Percentiles rank a stretch among this genome's conserved stretches.
phyloP scores from a whole-genome alignment of 2,888 invertebrate species.

The Zhuqinia jingwanae region DNA sequence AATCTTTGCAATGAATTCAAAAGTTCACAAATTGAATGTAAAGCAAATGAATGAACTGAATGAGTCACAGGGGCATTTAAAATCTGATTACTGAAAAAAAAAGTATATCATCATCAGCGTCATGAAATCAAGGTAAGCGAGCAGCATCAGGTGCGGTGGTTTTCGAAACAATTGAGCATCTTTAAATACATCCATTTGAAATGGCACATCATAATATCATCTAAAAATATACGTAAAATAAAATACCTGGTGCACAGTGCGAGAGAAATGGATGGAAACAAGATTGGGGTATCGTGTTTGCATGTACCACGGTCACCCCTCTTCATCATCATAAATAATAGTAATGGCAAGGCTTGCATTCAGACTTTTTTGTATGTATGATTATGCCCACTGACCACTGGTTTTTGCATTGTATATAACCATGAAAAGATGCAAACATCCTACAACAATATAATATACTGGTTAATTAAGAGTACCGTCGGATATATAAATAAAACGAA shows the following conservation, averaged over 20 bases:
- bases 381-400: conserved; percentile 28
- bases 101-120: conserved; percentile 24
- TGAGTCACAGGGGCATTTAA: background rate
- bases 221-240: background rate
- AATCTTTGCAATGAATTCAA: background rate
- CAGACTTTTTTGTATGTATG: background rate
- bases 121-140: conserved; percentile 27
- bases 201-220: background rate
- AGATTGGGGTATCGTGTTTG: conserved; percentile 19
- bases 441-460: background rate
- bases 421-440: conserved; percentile 32
- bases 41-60: conserved; percentile 10
- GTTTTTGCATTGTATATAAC: background rate
- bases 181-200: background rate
- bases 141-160: background rate
- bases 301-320: conserved; percentile 49
- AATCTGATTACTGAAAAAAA: conserved; percentile 5
- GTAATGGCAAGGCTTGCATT: background rate
- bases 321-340: conserved; percentile 29
- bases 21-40: no score
- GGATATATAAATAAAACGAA: conserved; percentile 46
- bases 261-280: conserved; percentile 28
- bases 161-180: conserved; percentile 13
- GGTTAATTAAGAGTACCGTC: conserved; percentile 15
- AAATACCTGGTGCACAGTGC: background rate